A percentile compares a stretch with the other conserved stretches of the same genome.
Evolutionary conservation across 2,888 invertebrate genomes (phyloP).

Genomic region (Trissolcus japonicus): DNA sequence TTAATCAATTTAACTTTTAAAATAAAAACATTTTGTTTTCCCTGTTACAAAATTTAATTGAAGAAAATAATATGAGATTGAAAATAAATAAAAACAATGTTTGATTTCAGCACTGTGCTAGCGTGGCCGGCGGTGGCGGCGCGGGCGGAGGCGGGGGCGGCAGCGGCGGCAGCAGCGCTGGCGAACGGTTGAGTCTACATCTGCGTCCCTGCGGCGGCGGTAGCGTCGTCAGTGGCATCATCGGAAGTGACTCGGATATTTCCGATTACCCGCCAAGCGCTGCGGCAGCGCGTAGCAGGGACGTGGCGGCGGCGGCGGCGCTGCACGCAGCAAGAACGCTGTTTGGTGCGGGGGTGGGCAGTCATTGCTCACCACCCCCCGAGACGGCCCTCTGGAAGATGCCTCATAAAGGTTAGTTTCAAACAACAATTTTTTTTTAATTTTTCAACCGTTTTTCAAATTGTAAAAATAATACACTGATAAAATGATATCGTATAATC

Average conservation of each 20-base stretch:
- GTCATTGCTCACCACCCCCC: slow-evolving; percentile 84
- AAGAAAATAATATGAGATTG: neutral
- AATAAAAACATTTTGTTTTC: too few species aligned
- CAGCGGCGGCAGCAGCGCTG: slow-evolving; percentile 65
- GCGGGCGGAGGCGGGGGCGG: slow-evolving; percentile 65
- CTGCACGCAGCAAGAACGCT: slow-evolving; percentile 78
- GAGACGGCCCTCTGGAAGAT: slow-evolving; percentile 90
- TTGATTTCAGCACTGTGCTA: slow-evolving; percentile 74
- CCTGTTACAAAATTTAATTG: too few species aligned
- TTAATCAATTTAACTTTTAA: too few species aligned
- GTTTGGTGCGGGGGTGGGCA: slow-evolving; percentile 80
- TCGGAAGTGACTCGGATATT: slow-evolving; percentile 76
- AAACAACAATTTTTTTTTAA: neutral
- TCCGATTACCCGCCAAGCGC: slow-evolving; percentile 75
- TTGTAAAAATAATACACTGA: too few species aligned
- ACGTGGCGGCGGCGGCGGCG: slow-evolving; percentile 78
- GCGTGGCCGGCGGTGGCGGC: slow-evolving; percentile 76
- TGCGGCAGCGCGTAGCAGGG: slow-evolving; percentile 75
- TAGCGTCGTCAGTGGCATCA: slow-evolving; percentile 71
- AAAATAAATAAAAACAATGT: neutral
- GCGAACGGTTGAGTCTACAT: slow-evolving; percentile 80
- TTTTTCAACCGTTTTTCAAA: too few species aligned
- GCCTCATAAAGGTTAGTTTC: slow-evolving; percentile 86
- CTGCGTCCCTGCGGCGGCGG: slow-evolving; percentile 74
- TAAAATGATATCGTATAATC: too few species aligned